Percentiles rank a stretch among this genome's conserved stretches.
phyloP scores from a whole-genome alignment of 2,113 vertebrate species.

The Pleuronectes platessa region DNA sequence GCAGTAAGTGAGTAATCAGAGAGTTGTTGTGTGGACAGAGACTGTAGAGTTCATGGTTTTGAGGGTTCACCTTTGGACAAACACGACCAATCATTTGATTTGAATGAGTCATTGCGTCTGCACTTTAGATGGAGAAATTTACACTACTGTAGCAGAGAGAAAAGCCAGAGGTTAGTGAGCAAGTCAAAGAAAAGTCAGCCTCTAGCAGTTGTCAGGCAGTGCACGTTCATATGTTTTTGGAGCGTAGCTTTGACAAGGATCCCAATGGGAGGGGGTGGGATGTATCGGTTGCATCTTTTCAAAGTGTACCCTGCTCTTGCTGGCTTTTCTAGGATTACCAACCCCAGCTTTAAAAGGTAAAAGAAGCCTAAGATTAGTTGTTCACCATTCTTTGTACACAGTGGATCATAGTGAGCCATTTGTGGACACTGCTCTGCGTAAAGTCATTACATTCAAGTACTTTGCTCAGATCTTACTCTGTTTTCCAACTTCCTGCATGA shows the following conservation, averaged over 20 bases:
- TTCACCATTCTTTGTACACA: not conserved
- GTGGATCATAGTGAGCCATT: not conserved
- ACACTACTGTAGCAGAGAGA: too few species aligned
- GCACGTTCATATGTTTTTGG: too few species aligned
- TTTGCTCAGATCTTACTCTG: not conserved
- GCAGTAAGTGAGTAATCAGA: too few species aligned
- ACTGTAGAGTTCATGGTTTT: too few species aligned
- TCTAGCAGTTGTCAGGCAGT: not conserved
- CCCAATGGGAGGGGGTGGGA: not conserved
- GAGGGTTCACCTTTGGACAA: too few species aligned
- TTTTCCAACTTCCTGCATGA: not conserved
- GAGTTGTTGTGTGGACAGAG: too few species aligned
- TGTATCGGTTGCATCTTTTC: not conserved
- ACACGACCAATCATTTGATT: too few species aligned
- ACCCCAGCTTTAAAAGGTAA: not conserved
- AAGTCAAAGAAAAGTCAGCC: not conserved
- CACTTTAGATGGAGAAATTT: too few species aligned
- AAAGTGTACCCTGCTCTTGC: not conserved
- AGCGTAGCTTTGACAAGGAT: not conserved
- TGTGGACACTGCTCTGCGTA: not conserved
- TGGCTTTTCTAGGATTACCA: not conserved
- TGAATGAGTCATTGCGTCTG: too few species aligned
- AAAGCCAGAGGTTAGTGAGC: too few species aligned
- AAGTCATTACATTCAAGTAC: not conserved
- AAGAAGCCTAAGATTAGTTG: not conserved